Evolutionary conservation across 2,797 vertebrate genomes (phyloP).

Genomic region (Sebastes hopkinsi): DNA sequence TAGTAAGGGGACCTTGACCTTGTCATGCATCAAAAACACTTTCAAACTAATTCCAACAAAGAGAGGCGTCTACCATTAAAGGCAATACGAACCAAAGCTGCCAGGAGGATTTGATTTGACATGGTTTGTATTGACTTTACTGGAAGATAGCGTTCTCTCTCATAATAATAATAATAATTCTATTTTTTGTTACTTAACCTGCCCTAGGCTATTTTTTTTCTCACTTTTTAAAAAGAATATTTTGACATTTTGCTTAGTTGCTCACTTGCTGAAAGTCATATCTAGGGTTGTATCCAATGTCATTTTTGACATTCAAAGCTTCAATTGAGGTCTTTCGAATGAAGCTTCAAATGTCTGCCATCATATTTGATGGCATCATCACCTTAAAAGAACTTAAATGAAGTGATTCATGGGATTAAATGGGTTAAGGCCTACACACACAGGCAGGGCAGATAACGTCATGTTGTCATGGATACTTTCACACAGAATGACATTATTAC

Average conservation of each 20-base stretch:
- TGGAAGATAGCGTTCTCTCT: not conserved
- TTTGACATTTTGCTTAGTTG: not conserved
- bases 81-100: not conserved
- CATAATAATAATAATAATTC: not conserved
- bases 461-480: too few relatives aligned
- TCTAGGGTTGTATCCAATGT: not conserved
- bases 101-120: not conserved
- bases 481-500: too few relatives aligned
- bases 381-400: not conserved
- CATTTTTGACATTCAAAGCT: not conserved
- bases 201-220: not conserved
- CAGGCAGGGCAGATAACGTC: too few relatives aligned
- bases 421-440: too few relatives aligned
- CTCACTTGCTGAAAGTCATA: not conserved
- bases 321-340: not conserved
- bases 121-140: not conserved
- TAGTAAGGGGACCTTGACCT: not conserved
- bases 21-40: not conserved
- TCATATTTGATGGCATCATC: not conserved
- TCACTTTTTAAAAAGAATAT: not conserved
- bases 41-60: not conserved
- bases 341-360: not conserved
- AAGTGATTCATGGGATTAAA: not conserved
- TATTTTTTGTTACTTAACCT: not conserved
- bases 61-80: not conserved